Conservation (phyloP, 2,888 invertebrate genomes). For the Tuberolachnus salignus region DNA sequence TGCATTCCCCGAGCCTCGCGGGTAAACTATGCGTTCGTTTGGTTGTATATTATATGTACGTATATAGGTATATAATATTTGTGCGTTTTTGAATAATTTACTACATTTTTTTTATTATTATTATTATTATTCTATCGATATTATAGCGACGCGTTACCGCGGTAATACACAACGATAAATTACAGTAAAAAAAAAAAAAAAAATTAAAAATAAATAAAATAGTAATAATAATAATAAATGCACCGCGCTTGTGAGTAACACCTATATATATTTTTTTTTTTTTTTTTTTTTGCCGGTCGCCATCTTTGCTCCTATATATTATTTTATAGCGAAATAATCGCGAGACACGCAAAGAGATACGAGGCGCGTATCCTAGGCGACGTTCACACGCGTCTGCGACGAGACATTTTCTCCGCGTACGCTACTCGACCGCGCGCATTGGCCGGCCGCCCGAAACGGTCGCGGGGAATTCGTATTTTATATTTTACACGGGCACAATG, state of each 20-base stretch:
- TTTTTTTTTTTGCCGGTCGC: not conserved
- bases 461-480: too few species aligned
- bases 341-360: not conserved
- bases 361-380: not conserved
- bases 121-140: not conserved
- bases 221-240: too few species aligned
- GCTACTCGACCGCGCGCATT: too few species aligned
- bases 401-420: too few species aligned
- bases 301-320: constrained; percentile 16
- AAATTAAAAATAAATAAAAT: too few species aligned
- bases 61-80: too few species aligned
- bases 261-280: too few species aligned
- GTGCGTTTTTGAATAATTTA: constrained; percentile 6
- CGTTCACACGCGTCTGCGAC: too few species aligned
- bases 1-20: constrained; percentile 3
- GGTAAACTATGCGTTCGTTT: not conserved
- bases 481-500: too few species aligned
- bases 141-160: not conserved
- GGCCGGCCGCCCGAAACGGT: not conserved
- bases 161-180: not conserved
- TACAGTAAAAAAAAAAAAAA: not conserved
- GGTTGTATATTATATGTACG: not conserved
- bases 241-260: not conserved
- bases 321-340: not conserved
- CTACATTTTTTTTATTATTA: not conserved